phyloP scores from a whole-genome alignment of 2,888 invertebrate species.

The Drosophila kambysellisi region DNA sequence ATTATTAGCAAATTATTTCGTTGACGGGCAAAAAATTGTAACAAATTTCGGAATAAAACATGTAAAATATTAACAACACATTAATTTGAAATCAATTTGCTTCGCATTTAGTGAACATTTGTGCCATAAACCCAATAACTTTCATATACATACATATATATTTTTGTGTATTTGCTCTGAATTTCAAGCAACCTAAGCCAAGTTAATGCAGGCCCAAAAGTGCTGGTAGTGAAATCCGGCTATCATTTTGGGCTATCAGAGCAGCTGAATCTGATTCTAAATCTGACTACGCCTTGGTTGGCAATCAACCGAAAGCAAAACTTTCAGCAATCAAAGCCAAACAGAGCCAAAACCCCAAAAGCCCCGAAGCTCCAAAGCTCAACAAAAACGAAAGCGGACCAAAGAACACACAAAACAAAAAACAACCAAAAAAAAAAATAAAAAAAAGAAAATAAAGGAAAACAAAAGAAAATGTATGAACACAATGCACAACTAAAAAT shows the following conservation, averaged over 20 bases:
- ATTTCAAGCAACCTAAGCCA: conserved; percentile 3
- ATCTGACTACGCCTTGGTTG: conserved; percentile 42
- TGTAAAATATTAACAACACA: neutral
- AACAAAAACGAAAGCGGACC: conserved; percentile 23
- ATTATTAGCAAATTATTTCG: neutral
- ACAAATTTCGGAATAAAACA: neutral
- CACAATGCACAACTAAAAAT: conserved; percentile 62
- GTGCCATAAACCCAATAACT: neutral
- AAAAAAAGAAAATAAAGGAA: conserved; percentile 15
- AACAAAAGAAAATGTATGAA: conserved; percentile 29
- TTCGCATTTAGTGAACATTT: neutral
- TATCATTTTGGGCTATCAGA: conserved; percentile 61
- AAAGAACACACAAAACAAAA: conserved; percentile 24
- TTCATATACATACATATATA: neutral
- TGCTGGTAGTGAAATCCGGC: conserved; percentile 31
- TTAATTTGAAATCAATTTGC: neutral
- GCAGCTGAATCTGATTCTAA: conserved; percentile 49
- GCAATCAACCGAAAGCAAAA: conserved; percentile 71
- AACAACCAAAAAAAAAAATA: conserved; percentile 9
- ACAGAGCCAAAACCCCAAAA: conserved; percentile 54
- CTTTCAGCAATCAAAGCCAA: conserved; percentile 73
- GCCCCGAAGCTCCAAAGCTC: conserved; percentile 44
- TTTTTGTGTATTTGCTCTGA: neutral
- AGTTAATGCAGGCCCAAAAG: conserved; percentile 27
- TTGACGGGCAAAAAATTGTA: too few relatives aligned